Conservation (phyloP, 1,140 invertebrate species). For the Magallana gigas region DNA sequence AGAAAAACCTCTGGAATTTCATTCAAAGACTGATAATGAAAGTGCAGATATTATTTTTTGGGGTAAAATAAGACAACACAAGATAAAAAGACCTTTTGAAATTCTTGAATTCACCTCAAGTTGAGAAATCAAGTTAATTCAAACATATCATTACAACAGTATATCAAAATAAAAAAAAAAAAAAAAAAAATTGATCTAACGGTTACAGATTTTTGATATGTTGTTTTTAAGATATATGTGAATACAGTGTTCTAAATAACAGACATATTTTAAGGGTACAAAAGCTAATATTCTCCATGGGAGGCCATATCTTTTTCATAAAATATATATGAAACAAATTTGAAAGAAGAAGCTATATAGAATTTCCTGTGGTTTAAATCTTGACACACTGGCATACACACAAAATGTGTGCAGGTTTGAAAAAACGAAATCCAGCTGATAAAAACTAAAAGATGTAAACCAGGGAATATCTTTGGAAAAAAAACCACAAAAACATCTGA, state of each 20-base stretch:
- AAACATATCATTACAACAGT: not conserved
- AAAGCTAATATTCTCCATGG: not conserved
- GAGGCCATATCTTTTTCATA: not conserved
- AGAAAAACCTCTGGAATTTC: not conserved
- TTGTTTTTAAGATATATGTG: not conserved
- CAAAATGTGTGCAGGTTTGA: not conserved
- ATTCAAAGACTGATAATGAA: slow-evolving; percentile 34
- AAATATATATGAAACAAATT: no score
- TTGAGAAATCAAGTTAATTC: slow-evolving; percentile 2
- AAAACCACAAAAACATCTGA: not conserved
- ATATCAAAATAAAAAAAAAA: not conserved
- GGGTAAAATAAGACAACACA: not conserved
- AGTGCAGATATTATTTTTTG: slow-evolving; percentile 10
- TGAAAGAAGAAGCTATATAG: no score
- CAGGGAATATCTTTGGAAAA: not conserved
- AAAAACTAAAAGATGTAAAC: not conserved
- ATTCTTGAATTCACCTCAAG: not conserved
- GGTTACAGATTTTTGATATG: not conserved
- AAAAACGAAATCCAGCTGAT: not conserved
- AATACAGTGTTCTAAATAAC: not conserved
- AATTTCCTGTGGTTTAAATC: no score
- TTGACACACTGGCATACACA: not conserved
- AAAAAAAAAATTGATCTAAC: not conserved
- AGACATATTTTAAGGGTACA: not conserved
- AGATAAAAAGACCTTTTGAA: slow-evolving; percentile 28